phyloP scores from a whole-genome alignment of 2,797 vertebrate species.

The Pitangus sulphuratus region DNA sequence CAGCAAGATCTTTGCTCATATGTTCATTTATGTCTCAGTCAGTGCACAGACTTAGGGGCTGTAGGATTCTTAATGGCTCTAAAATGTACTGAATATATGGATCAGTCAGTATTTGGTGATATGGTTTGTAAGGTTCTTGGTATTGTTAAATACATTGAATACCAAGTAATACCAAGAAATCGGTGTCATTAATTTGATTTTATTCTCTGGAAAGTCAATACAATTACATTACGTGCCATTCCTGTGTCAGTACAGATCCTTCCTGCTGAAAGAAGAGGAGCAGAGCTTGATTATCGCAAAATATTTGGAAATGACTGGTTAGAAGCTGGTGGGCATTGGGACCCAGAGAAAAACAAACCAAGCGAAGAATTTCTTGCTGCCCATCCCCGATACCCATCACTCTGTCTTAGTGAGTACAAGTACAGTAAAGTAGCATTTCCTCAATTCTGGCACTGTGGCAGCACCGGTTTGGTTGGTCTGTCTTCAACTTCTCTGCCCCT shows the following conservation, averaged over 20 bases:
- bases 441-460: not conserved
- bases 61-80: not conserved
- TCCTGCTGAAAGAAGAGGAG: conserved; percentile 84
- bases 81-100: not conserved
- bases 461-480: not conserved
- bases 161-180: not conserved
- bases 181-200: not conserved
- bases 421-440: not conserved
- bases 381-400: conserved; percentile 85
- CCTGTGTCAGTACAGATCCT: conserved; percentile 75
- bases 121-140: not conserved
- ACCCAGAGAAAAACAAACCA: conserved; percentile 74
- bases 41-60: not conserved
- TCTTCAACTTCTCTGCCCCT: not conserved
- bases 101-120: not conserved
- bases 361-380: conserved; percentile 80
- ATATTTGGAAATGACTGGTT: conserved; percentile 89
- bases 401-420: conserved; percentile 86
- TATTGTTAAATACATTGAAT: not conserved
- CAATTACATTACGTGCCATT: not conserved
- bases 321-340: conserved; percentile 81
- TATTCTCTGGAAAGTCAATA: not conserved
- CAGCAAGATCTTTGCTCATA: not conserved
- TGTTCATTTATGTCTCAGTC: not conserved
- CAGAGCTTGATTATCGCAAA: conserved; percentile 93